These are phyloP conservation scores for Eumaeus atala DNA, from an alignment of 1,140 invertebrate species.

Conservation along the genomic window DNA sequence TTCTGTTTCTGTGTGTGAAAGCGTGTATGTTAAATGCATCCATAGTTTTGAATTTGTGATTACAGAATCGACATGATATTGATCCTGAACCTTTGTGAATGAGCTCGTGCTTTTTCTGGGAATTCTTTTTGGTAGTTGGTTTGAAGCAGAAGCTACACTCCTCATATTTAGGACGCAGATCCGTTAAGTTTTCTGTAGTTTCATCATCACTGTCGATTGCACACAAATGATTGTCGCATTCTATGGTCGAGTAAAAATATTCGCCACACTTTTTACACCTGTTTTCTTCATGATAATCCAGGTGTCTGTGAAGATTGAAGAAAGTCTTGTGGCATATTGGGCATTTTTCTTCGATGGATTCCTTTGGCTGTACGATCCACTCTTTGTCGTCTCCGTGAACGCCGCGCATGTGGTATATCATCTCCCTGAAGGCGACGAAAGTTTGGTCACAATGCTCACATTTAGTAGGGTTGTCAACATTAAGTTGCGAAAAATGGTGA, in stretches of 20 bases:
- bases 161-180: constrained; percentile 43
- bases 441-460: constrained; percentile 69
- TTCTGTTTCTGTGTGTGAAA: constrained; percentile 62
- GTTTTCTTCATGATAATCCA: constrained; percentile 68
- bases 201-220: constrained; percentile 65
- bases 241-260: constrained; percentile 59
- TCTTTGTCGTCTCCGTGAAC: constrained; percentile 63
- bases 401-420: constrained; percentile 64
- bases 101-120: constrained; percentile 46
- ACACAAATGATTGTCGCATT: constrained; percentile 63
- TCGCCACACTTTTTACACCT: constrained; percentile 67
- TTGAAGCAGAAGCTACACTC: constrained; percentile 71
- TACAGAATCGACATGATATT: constrained; percentile 67
- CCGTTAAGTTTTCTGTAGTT: constrained; percentile 24
- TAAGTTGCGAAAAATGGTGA: constrained; percentile 51
- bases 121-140: constrained; percentile 49
- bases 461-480: constrained; percentile 60
- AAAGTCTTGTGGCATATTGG: constrained; percentile 65
- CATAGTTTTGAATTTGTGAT: constrained; percentile 65
- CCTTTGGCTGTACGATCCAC: constrained; percentile 58
- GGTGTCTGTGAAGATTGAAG: constrained; percentile 60
- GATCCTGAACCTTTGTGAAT: constrained; percentile 56
- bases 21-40: constrained; percentile 68
- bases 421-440: constrained; percentile 61
- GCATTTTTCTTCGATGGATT: constrained; percentile 58